phyloP scores from a whole-genome alignment of 2,113 vertebrate genomes.

The Hippoglossus stenolepis region DNA sequence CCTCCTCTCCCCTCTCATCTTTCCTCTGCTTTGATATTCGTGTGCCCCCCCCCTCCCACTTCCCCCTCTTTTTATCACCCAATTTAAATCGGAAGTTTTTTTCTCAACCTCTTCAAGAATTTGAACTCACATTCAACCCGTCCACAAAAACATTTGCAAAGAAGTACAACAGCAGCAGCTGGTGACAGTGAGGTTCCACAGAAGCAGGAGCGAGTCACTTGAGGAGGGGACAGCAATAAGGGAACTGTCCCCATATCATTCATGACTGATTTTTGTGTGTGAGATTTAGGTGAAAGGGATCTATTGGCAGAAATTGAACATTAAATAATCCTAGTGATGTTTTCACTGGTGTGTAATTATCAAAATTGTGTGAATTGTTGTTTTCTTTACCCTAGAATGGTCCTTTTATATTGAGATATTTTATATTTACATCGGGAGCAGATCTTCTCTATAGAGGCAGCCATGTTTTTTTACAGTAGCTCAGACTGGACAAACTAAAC shows the following conservation, averaged over 20 bases:
- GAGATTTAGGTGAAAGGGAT: too few species aligned
- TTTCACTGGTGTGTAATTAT: too few species aligned
- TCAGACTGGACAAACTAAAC: too few species aligned
- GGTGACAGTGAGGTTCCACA: background rate
- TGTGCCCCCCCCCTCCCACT: background rate
- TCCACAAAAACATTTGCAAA: conserved; percentile 4
- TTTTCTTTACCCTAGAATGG: too few species aligned
- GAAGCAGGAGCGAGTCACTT: background rate
- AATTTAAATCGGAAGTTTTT: conserved; percentile 27
- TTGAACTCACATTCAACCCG: conserved; percentile 34
- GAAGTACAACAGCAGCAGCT: background rate
- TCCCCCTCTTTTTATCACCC: conserved; percentile 19
- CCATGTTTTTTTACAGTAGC: too few species aligned
- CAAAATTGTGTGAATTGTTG: too few species aligned
- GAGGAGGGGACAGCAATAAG: background rate
- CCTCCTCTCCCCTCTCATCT: background rate
- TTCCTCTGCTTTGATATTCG: conserved; percentile 25
- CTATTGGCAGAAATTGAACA: too few species aligned
- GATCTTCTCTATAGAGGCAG: too few species aligned
- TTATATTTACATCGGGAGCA: too few species aligned
- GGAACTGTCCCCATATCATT: background rate
- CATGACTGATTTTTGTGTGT: background rate
- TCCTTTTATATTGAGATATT: too few species aligned
- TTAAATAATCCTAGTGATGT: too few species aligned
- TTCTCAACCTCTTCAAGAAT: conserved; percentile 5